Percentiles rank a stretch among this genome's conserved stretches.
Conservation (phyloP, 1,140 invertebrate genomes). For the Ooceraea biroi region DNA sequence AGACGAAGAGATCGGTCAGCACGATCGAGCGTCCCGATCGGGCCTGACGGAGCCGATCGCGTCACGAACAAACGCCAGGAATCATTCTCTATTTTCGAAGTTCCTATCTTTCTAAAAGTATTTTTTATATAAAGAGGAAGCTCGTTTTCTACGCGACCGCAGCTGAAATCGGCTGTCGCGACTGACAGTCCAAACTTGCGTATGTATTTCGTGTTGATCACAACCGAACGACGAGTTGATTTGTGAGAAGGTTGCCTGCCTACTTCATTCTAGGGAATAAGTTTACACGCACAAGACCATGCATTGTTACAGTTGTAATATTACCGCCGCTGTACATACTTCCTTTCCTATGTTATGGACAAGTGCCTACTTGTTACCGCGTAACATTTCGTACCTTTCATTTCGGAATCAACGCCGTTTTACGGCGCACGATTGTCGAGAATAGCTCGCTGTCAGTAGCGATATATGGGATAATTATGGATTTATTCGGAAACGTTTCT, state of each 20-base stretch:
- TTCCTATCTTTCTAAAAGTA: constrained; percentile 54
- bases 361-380: no score
- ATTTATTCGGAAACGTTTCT: no score
- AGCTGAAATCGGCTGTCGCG: no score
- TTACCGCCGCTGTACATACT: constrained; percentile 28
- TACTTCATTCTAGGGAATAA: neutral
- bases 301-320: neutral
- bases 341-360: constrained; percentile 16
- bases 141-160: neutral
- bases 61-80: constrained; percentile 16
- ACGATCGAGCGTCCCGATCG: constrained; percentile 26
- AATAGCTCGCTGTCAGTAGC: neutral
- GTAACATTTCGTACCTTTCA: no score
- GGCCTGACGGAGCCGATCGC: constrained; percentile 19
- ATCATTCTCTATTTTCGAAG: constrained; percentile 50
- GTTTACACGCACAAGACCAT: neutral
- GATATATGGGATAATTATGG: no score
- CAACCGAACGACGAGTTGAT: constrained; percentile 20
- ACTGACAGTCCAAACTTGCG: no score
- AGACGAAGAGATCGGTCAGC: neutral
- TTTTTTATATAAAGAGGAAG: constrained; percentile 46
- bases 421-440: no score
- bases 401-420: constrained; percentile 31
- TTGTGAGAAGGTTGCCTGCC: neutral
- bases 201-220: neutral